Percentiles rank a stretch among this genome's conserved stretches.
Evolutionary conservation across 2,888 invertebrate genomes (phyloP).

Genomic region (Agriotes lineatus): DNA sequence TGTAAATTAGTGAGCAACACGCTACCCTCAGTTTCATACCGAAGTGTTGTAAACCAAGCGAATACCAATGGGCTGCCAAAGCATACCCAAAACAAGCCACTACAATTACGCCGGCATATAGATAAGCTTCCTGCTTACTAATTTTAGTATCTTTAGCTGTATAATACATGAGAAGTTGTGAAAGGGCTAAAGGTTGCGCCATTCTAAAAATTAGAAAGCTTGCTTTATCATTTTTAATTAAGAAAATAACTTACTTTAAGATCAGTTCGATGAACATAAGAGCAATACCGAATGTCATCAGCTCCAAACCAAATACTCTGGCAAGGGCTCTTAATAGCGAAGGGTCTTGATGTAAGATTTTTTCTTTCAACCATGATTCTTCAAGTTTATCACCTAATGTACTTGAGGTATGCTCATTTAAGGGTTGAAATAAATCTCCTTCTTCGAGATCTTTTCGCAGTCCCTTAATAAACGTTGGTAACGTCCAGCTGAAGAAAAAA

Average conservation of each 20-base stretch:
- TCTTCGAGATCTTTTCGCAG: slow-evolving; percentile 65
- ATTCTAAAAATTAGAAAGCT: slow-evolving; percentile 43
- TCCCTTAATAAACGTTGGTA: slow-evolving; percentile 67
- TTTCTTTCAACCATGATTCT: slow-evolving; percentile 62
- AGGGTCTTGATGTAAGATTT: slow-evolving; percentile 43
- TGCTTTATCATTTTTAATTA: slow-evolving; percentile 29
- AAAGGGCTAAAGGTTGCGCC: slow-evolving; percentile 61
- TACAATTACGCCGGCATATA: slow-evolving; percentile 81
- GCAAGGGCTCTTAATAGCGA: slow-evolving; percentile 53
- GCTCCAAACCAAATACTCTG: slow-evolving; percentile 53
- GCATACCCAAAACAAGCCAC: slow-evolving; percentile 79
- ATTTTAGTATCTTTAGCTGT: slow-evolving; percentile 63
- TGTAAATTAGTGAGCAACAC: slow-evolving; percentile 84
- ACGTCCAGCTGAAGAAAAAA: slow-evolving; percentile 68
- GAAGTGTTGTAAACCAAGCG: slow-evolving; percentile 84
- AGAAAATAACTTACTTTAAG: slow-evolving; percentile 47
- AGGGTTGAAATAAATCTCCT: slow-evolving; percentile 67
- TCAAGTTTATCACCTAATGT: slow-evolving; percentile 73
- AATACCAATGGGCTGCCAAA: slow-evolving; percentile 78
- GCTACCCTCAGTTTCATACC: slow-evolving; percentile 89
- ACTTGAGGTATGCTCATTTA: slow-evolving; percentile 74
- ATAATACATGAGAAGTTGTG: slow-evolving; percentile 74
- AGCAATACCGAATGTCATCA: slow-evolving; percentile 48
- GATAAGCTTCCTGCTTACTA: slow-evolving; percentile 73
- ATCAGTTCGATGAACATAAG: slow-evolving; percentile 47